These are phyloP conservation scores for Lithophane socia DNA, from an alignment of 2,888 invertebrate genomes.

Conservation along the genomic window DNA sequence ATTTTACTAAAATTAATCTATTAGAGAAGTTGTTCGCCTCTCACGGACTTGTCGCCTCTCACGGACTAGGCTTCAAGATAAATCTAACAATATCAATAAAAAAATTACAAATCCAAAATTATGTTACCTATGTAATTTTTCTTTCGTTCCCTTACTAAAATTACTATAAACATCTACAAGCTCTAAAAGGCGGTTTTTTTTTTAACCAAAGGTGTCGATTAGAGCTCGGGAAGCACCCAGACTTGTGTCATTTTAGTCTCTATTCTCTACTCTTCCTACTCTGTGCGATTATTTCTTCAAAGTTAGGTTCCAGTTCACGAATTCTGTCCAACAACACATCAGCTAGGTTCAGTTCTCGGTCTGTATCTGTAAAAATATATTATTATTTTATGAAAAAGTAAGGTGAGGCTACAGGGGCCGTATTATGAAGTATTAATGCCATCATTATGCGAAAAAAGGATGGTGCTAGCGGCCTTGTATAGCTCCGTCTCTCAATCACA, in stretches of 20 bases:
- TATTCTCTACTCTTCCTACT: conserved; percentile 14
- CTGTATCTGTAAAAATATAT: conserved; percentile 77
- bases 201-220: too few species aligned
- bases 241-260: neutral
- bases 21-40: neutral
- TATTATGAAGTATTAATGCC: too few species aligned
- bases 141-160: conserved; percentile 47
- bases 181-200: neutral
- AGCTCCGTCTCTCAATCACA: too few species aligned
- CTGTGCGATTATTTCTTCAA: conserved; percentile 71
- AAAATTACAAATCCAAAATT: conserved; percentile 9
- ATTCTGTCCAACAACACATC: conserved; percentile 83
- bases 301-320: conserved; percentile 76
- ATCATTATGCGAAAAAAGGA: too few species aligned
- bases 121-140: too few species aligned
- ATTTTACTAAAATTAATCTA: conserved; percentile 8
- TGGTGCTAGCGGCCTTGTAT: too few species aligned
- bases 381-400: neutral
- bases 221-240: conserved; percentile 2
- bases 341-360: conserved; percentile 83
- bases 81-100: conserved; percentile 12
- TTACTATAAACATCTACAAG: neutral
- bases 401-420: neutral
- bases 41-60: conserved; percentile 14
- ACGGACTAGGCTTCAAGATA: conserved; percentile 24